These are phyloP conservation scores for Sylvietta virens DNA, from an alignment of 2,113 vertebrate genomes.

Conservation along the genomic window DNA sequence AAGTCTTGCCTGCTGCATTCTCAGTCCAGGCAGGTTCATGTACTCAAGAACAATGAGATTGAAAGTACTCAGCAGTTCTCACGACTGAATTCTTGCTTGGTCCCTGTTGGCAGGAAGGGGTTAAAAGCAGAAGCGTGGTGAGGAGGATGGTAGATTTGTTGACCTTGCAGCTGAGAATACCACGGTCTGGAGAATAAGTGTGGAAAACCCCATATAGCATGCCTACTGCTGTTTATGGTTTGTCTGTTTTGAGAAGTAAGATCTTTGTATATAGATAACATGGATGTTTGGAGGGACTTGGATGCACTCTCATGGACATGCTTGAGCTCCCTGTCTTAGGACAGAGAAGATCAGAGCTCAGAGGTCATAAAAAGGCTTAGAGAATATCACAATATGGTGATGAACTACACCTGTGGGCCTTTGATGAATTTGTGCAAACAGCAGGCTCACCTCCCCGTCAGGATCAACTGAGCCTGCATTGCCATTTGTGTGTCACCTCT, in stretches of 20 bases:
- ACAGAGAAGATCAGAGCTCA: background rate
- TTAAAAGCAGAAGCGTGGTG: background rate
- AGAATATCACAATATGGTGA: background rate
- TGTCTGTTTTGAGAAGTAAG: background rate
- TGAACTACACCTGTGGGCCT: background rate
- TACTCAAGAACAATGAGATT: background rate
- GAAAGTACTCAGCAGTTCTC: background rate
- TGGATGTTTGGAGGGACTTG: background rate
- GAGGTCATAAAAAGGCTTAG: background rate
- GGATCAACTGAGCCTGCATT: fast-evolving
- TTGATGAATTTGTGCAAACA: background rate
- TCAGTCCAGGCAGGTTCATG: background rate
- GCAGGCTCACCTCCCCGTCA: fast-evolving
- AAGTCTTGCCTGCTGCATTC: background rate
- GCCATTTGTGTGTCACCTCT: fast-evolving
- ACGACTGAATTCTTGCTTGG: background rate
- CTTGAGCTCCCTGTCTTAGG: background rate
- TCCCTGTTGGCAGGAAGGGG: background rate
- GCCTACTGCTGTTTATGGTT: background rate
- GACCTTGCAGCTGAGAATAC: background rate
- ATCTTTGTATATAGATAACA: background rate
- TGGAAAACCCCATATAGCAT: background rate
- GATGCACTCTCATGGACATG: background rate
- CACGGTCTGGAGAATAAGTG: background rate
- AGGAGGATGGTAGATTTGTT: no score